Base-by-base conservation (phyloP, 2,113 vertebrate genomes). In the Oxygymnocypris stewartii region DNA sequence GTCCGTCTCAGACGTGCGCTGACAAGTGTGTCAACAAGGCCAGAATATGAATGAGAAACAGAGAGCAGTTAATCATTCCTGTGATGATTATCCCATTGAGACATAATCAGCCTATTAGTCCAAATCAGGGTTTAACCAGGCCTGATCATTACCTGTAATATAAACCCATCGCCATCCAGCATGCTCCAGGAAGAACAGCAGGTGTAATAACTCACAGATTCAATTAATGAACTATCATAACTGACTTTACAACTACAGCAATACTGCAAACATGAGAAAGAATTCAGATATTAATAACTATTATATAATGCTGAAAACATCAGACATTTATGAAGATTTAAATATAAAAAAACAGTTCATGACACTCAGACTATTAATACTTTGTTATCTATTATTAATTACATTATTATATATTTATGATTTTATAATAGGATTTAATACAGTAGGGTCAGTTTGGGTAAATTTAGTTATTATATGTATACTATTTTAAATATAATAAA, bases 1-100 rank as follows among this genome's bases (percentile, higher is more conserved):
- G 69, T 79, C 13, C 40, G 14, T 74, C 87, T 59, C 28, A 85
- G 67, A 85, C 87, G 7, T 73, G 87, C 79, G 23, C 59, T 28
- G 81, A 77, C 84, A 84, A 6, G 84, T 49, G 78, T 31, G 79
- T 78, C 82, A 85, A 88, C 84, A 85, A 44, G 47, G 25, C 14
- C 18, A 31, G 35, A 71, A 85, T 49, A 65, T 76, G 44, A 86
- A 54, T 31, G 25, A 65, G 20, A n/a, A 28, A n/a, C n/a, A n/a
- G n/a, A n/a, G n/a, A n/a, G n/a, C n/a, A n/a, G n/a, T n/a, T n/a
- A n/a, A n/a, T n/a, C n/a, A 63, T 65, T 44, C 44, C 59, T 49
- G 47, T 57, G 14, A 35, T 85, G 44, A 79, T 79, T 35, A 82
- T 51, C 42, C 63, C 20, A 69, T 82, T 82, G 42, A 82, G 44